Evolutionary conservation across 2,888 invertebrate species (phyloP).

Genomic region (Bombylius major): DNA sequence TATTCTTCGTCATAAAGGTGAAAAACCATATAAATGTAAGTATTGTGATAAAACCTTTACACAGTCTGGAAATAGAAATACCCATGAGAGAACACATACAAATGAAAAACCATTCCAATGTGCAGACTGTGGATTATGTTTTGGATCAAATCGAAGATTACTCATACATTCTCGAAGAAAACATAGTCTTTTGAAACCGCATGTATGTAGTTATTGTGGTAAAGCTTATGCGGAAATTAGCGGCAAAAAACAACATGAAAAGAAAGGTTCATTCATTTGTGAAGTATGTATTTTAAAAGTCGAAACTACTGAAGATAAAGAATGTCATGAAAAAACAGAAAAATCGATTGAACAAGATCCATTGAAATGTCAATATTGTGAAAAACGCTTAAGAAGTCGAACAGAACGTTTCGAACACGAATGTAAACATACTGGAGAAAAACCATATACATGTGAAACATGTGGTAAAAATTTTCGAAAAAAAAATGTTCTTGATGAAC

Average conservation of each 20-base stretch:
- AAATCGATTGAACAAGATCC: too few relatives aligned
- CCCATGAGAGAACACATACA: background rate
- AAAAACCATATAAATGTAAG: too few relatives aligned
- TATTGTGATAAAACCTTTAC: background rate
- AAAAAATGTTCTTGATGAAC: background rate
- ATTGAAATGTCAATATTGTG: background rate
- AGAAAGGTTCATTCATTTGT: background rate
- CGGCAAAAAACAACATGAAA: background rate
- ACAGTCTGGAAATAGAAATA: background rate
- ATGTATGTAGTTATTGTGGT: background rate
- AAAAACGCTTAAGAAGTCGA: background rate
- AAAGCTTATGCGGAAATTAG: background rate
- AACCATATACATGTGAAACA: background rate
- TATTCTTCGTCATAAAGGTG: background rate
- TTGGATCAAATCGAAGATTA: background rate
- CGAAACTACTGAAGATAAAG: too few relatives aligned
- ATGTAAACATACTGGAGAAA: background rate
- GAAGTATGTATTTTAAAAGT: too few relatives aligned
- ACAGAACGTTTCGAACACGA: background rate
- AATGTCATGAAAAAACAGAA: too few relatives aligned
- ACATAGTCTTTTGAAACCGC: too few relatives aligned
- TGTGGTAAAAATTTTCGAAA: background rate
- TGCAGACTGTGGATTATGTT: background rate
- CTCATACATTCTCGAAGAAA: background rate
- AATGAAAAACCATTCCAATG: too few relatives aligned